Percentiles rank a stretch among this genome's conserved stretches.
Conservation (phyloP, 1,140 invertebrate species). For the Asbolus verrucosus region DNA sequence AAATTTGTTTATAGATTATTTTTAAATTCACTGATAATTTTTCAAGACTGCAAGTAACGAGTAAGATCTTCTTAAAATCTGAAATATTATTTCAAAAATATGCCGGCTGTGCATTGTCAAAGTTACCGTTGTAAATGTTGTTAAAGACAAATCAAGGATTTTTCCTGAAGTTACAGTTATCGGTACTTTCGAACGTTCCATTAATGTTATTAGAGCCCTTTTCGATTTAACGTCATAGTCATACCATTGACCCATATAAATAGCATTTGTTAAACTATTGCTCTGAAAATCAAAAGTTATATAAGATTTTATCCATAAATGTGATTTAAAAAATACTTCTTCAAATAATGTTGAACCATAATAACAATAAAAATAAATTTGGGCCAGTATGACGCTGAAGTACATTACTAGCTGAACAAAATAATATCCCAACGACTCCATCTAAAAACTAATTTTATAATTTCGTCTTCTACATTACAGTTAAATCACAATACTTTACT, state of each 20-base stretch:
- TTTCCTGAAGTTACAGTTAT: slow-evolving; percentile 45
- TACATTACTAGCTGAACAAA: slow-evolving; percentile 15
- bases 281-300: slow-evolving; percentile 46
- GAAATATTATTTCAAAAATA: slow-evolving; percentile 9
- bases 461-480: too few relatives aligned
- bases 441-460: slow-evolving; percentile 9
- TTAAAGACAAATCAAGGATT: slow-evolving; percentile 46
- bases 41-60: slow-evolving; percentile 19
- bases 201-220: slow-evolving; percentile 50
- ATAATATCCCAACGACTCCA: slow-evolving; percentile 1
- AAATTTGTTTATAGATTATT: background rate
- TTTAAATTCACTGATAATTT: slow-evolving; percentile 16
- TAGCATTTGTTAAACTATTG: slow-evolving; percentile 43
- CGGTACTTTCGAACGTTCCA: slow-evolving; percentile 52
- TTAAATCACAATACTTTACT: background rate
- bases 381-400: background rate
- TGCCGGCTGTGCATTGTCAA: background rate
- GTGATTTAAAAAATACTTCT: slow-evolving; percentile 36
- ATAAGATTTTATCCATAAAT: background rate
- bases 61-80: slow-evolving; percentile 40
- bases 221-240: slow-evolving; percentile 46
- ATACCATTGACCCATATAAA: slow-evolving; percentile 52
- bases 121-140: slow-evolving; percentile 44
- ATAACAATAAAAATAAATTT: slow-evolving; percentile 46
- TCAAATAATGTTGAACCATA: slow-evolving; percentile 56